phyloP scores from a whole-genome alignment of 2,888 invertebrate species.

The Carcina quercana region DNA sequence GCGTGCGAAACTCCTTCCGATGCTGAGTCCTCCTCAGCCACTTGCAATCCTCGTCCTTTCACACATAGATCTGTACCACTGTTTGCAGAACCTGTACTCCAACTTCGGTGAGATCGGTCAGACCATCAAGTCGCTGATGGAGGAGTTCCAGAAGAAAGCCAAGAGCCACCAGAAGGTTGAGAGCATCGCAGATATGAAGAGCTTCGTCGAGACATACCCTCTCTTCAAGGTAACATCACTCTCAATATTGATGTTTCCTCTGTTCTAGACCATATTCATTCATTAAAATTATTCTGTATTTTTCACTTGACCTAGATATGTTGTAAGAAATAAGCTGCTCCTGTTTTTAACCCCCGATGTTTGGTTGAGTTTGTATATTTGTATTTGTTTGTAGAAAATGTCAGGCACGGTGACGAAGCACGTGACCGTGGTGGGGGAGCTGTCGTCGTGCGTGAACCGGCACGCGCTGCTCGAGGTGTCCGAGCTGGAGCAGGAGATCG shows the following conservation, averaged over 20 bases:
- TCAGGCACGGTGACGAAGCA: conserved; percentile 98
- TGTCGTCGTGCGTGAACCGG: conserved; percentile 87
- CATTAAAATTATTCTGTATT: too few species aligned
- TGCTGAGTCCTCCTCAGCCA: too few species aligned
- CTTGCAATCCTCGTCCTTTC: too few species aligned
- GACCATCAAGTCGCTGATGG: conserved; percentile 97
- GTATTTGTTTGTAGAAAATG: conserved; percentile 80
- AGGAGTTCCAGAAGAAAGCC: conserved; percentile 96
- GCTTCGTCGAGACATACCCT: conserved; percentile 97
- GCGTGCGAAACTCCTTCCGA: too few species aligned
- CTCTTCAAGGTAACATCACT: conserved; percentile 92
- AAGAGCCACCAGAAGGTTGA: conserved; percentile 98
- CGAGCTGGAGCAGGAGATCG: conserved; percentile 94
- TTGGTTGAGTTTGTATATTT: too few species aligned
- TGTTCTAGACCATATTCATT: too few species aligned
- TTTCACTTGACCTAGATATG: too few species aligned
- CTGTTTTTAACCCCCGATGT: too few species aligned
- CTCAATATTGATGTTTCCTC: too few species aligned
- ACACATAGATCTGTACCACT: not conserved
- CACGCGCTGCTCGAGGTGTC: conserved; percentile 91
- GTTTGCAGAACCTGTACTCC: conserved; percentile 88
- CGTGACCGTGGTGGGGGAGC: conserved; percentile 96
- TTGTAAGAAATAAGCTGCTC: too few species aligned
- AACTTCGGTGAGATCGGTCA: conserved; percentile 99
- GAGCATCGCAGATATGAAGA: conserved; percentile 99